Base-by-base conservation (phyloP, 2,888 invertebrate genomes). In the Teinopalpus imperialis region DNA sequence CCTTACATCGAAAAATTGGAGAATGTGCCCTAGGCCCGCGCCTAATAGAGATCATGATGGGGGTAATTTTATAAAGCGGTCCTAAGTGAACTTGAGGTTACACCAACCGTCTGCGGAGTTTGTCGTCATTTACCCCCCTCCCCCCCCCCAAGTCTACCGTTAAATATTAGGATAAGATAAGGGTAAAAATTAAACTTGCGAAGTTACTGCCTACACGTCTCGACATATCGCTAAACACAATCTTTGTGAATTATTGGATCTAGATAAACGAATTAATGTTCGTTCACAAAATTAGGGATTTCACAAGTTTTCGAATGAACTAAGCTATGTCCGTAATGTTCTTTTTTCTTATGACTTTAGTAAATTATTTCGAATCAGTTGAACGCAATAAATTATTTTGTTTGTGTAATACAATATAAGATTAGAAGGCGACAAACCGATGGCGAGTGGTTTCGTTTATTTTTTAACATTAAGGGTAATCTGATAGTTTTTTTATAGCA, bases 51-150 rank as follows among this genome's bases (percentile, higher is more conserved):
- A 36, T 29, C 29, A 30, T 35, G 35, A 35, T 35, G 29, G 43
- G 29, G 23, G 43, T 43, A 36, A 43, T 43, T 43, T 43, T 35
- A 27, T 43, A 35, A 43, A 43, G 43, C 29, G 43, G 20, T 21
- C 35, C 29, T 29, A 3, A 27, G 35, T 29, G 43, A 43, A 43
- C 20, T 13, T 16, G 14, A 10, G 9, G 20, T 8, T 20, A 10
- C 3, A 21, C 7, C 24, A 5, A 6, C 6, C n/a, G 35, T 36
- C 24, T 13, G 35, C 24, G 14, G 6, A 14, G 23, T 9, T n/a
- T 3, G 9, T 37, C 26, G 6, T 24, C 16, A 14, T 36, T n/a
- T 36, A 36, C 26, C n/a, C 16, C 5, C 26, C 5, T n/a, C n/a
- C n/a, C n/a, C n/a, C n/a, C n/a, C n/a, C n/a, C n/a, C n/a, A n/a